Evolutionary conservation across 1,140 invertebrate genomes (phyloP).

Genomic region (Penaeus vannamei): DNA sequence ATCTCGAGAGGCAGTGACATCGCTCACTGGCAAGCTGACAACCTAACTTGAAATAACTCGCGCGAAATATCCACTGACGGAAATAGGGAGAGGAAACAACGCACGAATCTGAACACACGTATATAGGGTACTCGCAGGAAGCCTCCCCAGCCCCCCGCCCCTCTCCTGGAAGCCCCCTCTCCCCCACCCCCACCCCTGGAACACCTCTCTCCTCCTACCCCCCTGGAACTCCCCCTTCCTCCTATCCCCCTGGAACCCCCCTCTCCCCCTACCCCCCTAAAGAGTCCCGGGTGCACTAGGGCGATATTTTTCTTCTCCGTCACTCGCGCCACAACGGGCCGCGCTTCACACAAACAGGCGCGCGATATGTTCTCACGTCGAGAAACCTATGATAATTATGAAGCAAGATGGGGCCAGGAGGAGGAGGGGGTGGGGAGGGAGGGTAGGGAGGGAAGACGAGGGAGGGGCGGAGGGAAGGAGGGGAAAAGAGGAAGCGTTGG

Average conservation of each 20-base stretch:
- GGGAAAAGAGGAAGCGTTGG: background rate
- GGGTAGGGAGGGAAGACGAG: background rate
- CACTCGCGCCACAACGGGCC: background rate
- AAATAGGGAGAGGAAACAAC: background rate
- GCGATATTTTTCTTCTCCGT: background rate
- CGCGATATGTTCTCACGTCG: background rate
- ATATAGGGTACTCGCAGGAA: background rate
- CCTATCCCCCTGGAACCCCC: background rate
- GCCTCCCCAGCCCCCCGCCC: background rate
- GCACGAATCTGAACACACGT: background rate
- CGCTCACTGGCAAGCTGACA: too few relatives aligned
- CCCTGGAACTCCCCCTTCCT: background rate
- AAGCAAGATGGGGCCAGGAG: background rate
- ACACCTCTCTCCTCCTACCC: background rate
- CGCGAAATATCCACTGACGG: too few relatives aligned
- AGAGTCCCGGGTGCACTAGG: background rate
- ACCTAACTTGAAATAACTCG: too few relatives aligned
- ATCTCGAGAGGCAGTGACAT: too few relatives aligned
- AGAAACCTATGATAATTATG: background rate
- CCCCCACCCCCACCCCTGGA: background rate
- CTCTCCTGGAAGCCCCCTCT: background rate
- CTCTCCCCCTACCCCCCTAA: background rate
- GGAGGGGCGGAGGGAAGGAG: slow-evolving; percentile 7
- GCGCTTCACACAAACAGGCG: background rate
- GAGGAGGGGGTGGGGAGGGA: background rate